phyloP scores from a whole-genome alignment of 2,113 vertebrate species.

The Cyanistes caeruleus region DNA sequence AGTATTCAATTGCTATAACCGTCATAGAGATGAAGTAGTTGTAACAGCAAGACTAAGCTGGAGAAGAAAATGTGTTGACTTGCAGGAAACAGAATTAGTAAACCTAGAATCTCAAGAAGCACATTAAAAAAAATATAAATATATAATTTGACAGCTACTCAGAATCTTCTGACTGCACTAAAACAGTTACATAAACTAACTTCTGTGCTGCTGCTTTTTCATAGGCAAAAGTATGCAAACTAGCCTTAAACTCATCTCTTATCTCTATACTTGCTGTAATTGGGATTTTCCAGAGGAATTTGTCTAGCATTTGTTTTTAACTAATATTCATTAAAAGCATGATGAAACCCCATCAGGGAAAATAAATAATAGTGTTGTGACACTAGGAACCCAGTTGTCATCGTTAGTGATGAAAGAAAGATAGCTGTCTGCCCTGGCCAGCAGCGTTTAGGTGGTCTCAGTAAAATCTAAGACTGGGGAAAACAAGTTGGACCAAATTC shows the following conservation, averaged over 20 bases:
- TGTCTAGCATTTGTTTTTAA: conserved; percentile 51
- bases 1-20: neutral
- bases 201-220: neutral
- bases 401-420: neutral
- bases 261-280: conserved; percentile 3
- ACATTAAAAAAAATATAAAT: neutral
- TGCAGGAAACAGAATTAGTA: neutral
- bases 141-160: neutral
- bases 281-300: conserved; percentile 69
- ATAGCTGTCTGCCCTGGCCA: neutral
- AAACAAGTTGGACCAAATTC: neutral
- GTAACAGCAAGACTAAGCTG: neutral
- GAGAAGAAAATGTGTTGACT: neutral
- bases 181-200: neutral
- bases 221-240: conserved; percentile 29
- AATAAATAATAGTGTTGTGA: conserved; percentile 25
- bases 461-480: neutral
- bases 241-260: conserved; percentile 45
- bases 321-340: neutral
- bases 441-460: neutral
- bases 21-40: neutral
- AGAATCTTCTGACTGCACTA: neutral
- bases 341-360: conserved; percentile 7
- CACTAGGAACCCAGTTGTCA: neutral
- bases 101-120: neutral